A percentile compares a stretch with the other conserved stretches of the same genome.
Evolutionary conservation across 2,888 invertebrate species (phyloP).

Genomic region (Oasisia sp.): DNA sequence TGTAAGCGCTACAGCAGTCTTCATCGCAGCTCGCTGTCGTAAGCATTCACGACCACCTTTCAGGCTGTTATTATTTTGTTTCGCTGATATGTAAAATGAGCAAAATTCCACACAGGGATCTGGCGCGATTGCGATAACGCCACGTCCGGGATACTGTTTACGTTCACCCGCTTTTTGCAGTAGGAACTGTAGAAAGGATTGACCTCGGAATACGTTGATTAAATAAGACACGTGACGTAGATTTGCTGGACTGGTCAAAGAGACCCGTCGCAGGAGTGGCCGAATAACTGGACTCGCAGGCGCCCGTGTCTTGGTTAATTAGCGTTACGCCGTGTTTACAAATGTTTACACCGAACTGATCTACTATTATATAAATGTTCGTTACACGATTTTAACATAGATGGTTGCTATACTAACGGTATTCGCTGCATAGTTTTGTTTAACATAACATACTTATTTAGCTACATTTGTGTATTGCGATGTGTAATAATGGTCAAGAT

Average conservation of each 20-base stretch:
- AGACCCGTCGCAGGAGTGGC: neutral
- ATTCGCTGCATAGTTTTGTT: neutral
- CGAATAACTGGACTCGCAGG: neutral
- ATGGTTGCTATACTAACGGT: neutral
- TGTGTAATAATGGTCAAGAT: too few relatives aligned
- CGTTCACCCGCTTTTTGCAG: neutral
- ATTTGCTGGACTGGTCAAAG: neutral
- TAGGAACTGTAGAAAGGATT: neutral
- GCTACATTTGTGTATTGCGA: too few relatives aligned
- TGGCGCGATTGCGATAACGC: neutral
- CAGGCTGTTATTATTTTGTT: neutral
- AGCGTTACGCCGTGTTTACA: neutral
- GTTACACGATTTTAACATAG: neutral
- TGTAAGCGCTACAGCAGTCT: neutral
- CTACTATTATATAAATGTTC: neutral
- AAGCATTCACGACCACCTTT: neutral
- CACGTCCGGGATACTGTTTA: neutral
- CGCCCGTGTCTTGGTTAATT: neutral
- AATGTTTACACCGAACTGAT: neutral
- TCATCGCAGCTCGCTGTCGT: neutral
- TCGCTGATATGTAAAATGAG: neutral
- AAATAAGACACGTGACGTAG: neutral
- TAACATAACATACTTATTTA: too few relatives aligned
- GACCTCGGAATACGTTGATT: neutral
- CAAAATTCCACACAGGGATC: neutral